phyloP scores from a whole-genome alignment of 1,140 invertebrate species.

The Trichoplusia ni region DNA sequence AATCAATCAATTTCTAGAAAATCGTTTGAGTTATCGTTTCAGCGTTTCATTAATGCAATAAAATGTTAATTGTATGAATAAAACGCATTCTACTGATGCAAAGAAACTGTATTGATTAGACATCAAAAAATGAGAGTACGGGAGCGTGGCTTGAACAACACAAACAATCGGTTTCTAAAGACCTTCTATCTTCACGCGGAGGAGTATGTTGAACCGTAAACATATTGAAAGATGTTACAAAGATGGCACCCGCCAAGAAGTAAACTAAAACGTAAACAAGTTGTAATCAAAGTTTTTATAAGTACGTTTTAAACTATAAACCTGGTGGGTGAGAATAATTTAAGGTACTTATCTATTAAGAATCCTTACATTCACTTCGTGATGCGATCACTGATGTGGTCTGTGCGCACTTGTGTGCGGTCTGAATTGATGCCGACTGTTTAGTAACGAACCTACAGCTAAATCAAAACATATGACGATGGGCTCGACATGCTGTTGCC shows the following conservation, averaged over 20 bases:
- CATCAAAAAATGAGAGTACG: conserved; percentile 31
- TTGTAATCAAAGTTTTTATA: no score
- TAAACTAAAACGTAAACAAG: conserved; percentile 43
- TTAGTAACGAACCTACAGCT: conserved; percentile 31
- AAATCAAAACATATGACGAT: conserved; percentile 45
- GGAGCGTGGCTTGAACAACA: conserved; percentile 12
- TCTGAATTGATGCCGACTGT: conserved; percentile 27
- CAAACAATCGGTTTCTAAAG: conserved; percentile 17
- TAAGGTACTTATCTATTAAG: not conserved
- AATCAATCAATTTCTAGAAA: no score
- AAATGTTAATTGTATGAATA: conserved; percentile 3
- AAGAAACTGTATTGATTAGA: conserved; percentile 30
- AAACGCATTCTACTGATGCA: not conserved
- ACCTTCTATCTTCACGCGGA: no score
- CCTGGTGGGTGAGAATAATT: no score
- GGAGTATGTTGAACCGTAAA: conserved; percentile 73
- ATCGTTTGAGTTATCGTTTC: no score
- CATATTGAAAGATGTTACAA: conserved; percentile 72
- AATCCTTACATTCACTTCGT: not conserved
- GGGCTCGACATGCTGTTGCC: conserved; percentile 39
- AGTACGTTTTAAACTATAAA: no score
- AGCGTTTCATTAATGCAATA: no score
- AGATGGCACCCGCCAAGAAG: conserved; percentile 54
- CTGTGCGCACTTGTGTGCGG: conserved; percentile 9
- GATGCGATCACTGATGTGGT: not conserved